phyloP scores from a whole-genome alignment of 2,113 vertebrate species.

The Chloroceryle aenea region DNA sequence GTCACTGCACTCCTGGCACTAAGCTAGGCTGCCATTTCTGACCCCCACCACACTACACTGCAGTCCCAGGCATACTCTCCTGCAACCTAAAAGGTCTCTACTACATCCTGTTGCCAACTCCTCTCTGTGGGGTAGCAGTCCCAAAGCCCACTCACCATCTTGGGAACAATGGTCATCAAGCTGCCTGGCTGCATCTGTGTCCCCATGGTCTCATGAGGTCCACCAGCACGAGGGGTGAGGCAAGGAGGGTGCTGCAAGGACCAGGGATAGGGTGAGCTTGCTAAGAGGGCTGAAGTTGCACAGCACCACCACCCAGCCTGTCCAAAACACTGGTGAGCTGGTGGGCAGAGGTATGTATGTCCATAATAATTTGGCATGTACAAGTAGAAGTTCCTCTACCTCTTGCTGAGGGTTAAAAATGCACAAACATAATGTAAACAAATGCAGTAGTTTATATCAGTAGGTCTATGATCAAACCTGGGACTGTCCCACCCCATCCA shows the following conservation, averaged over 20 bases:
- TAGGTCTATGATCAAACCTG: not conserved
- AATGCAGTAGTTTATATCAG: not conserved
- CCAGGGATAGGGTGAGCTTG: rapidly evolving
- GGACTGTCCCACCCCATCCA: rapidly evolving
- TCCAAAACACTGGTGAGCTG: not conserved
- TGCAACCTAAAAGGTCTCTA: not conserved
- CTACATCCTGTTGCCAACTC: not conserved
- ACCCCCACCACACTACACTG: rapidly evolving
- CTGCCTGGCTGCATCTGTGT: not conserved
- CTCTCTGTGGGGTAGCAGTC: rapidly evolving
- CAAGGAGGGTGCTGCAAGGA: not conserved
- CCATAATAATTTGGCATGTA: not conserved
- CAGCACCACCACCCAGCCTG: not conserved
- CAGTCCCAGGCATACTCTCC: not conserved
- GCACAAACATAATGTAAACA: not conserved
- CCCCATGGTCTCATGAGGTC: rapidly evolving
- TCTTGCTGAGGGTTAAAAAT: not conserved
- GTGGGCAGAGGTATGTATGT: rapidly evolving
- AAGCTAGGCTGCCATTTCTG: rapidly evolving
- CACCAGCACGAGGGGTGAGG: rapidly evolving
- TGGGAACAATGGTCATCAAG: not conserved
- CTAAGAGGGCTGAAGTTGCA: not conserved
- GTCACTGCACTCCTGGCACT: not conserved
- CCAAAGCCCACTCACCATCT: not conserved
- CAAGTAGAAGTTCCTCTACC: not conserved